Percentiles rank a stretch among this genome's conserved stretches.
Conservation (phyloP, 2,113 vertebrate species). For the Brachyhypopomus occidentalis region DNA sequence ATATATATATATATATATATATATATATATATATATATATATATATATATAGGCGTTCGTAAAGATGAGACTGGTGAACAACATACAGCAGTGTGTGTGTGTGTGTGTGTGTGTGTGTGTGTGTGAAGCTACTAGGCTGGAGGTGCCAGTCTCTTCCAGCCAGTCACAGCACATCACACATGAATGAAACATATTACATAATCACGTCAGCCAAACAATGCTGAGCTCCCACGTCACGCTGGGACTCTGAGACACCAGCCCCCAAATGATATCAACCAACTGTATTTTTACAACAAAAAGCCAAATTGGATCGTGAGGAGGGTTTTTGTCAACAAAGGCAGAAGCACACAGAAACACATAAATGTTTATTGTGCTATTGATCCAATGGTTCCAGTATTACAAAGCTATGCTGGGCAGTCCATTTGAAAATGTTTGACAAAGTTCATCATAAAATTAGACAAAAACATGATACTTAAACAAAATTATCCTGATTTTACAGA, state of each 20-base stretch:
- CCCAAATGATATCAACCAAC: background rate
- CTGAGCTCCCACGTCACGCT: constrained; percentile 9
- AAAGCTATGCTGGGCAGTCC: background rate
- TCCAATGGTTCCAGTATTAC: background rate
- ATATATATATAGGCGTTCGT: too few relatives aligned
- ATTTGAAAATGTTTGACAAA: background rate
- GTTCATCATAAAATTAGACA: background rate
- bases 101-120: too few relatives aligned
- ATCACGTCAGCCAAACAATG: constrained; percentile 51
- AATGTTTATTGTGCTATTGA: background rate
- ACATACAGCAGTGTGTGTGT: too few relatives aligned
- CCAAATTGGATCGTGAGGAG: background rate
- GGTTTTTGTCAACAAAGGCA: background rate
- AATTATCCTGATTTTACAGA: background rate
- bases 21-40: too few relatives aligned
- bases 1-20: too few relatives aligned
- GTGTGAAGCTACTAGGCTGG: too few relatives aligned
- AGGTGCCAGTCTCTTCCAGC: too few relatives aligned
- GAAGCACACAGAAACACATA: background rate
- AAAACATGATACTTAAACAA: background rate
- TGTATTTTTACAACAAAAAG: background rate
- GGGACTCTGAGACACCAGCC: constrained; percentile 9
- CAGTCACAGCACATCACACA: constrained; percentile 46
- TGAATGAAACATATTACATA: constrained; percentile 62
- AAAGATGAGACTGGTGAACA: too few relatives aligned